A percentile compares a stretch with the other conserved stretches of the same genome.
Conservation (phyloP, 2,113 vertebrate genomes). For the Actinemys pallida region DNA sequence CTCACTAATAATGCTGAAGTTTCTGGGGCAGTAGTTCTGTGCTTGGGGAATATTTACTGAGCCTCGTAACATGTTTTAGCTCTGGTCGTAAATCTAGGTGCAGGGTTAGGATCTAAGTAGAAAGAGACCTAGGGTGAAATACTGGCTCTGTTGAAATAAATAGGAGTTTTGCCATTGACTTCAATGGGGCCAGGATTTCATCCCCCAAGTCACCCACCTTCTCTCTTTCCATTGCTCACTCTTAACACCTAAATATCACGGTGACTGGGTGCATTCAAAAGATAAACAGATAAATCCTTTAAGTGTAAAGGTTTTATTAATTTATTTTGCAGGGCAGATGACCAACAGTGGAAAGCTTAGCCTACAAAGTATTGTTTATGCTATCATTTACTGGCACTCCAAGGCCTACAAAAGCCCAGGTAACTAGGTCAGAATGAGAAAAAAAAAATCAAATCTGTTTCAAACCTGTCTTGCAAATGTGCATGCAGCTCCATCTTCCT, state of each 20-base stretch:
- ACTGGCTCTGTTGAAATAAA: not conserved
- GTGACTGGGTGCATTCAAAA: not conserved
- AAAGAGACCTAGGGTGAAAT: not conserved
- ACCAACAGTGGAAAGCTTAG: not conserved
- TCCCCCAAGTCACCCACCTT: not conserved
- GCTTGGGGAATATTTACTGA: not conserved
- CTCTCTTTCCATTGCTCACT: not conserved
- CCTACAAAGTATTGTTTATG: not conserved
- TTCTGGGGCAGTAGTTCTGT: not conserved
- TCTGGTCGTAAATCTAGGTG: not conserved
- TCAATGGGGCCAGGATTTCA: not conserved
- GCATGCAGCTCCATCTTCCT: not conserved
- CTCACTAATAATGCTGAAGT: not conserved
- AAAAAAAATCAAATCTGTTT: not conserved
- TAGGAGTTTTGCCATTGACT: not conserved
- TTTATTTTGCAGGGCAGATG: not conserved
- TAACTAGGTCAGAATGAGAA: not conserved
- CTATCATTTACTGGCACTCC: not conserved
- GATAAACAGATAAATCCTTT: not conserved
- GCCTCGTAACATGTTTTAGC: not conserved
- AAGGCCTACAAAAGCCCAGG: not conserved
- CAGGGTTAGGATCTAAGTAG: not conserved
- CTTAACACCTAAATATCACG: not conserved
- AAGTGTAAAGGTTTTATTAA: not conserved
- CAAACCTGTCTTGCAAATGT: not conserved